phyloP scores from a whole-genome alignment of 2,797 vertebrate species.

The Esox masquinongy region DNA sequence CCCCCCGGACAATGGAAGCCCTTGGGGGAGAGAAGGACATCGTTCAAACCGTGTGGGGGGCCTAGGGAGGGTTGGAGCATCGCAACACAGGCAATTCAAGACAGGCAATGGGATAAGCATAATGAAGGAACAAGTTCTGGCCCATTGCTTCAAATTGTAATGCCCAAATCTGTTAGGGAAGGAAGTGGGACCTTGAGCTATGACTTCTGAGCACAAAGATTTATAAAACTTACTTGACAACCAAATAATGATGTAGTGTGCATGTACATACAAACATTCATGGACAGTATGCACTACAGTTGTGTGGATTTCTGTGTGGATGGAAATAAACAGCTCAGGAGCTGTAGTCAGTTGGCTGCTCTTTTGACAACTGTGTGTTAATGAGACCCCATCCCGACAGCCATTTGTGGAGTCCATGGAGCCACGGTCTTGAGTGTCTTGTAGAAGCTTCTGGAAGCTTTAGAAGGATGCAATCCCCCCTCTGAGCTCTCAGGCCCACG shows the following conservation, averaged over 20 bases:
- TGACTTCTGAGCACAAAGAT: neutral
- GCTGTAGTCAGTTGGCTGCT: constrained; percentile 11
- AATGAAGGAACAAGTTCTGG: neutral
- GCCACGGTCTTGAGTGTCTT: neutral
- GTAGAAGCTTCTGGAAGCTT: neutral
- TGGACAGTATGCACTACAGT: neutral
- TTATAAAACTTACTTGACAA: neutral
- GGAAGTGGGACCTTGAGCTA: neutral
- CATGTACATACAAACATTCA: neutral
- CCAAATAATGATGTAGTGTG: neutral
- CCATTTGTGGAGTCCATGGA: neutral
- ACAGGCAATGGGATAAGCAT: neutral
- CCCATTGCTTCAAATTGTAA: neutral
- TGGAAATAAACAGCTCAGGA: neutral
- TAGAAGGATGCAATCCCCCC: neutral
- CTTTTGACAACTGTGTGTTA: neutral
- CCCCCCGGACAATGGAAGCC: constrained; percentile 66
- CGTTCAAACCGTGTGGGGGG: neutral
- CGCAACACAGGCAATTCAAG: neutral
- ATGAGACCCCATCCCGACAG: constrained; percentile 1
- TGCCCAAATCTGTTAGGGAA: neutral
- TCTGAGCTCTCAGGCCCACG: constrained; percentile 21
- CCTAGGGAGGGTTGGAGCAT: neutral
- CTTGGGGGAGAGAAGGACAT: constrained; percentile 50
- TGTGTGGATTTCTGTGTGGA: neutral